phyloP scores from a whole-genome alignment of 2,797 vertebrate genomes.

The Centroberyx gerrardi region DNA sequence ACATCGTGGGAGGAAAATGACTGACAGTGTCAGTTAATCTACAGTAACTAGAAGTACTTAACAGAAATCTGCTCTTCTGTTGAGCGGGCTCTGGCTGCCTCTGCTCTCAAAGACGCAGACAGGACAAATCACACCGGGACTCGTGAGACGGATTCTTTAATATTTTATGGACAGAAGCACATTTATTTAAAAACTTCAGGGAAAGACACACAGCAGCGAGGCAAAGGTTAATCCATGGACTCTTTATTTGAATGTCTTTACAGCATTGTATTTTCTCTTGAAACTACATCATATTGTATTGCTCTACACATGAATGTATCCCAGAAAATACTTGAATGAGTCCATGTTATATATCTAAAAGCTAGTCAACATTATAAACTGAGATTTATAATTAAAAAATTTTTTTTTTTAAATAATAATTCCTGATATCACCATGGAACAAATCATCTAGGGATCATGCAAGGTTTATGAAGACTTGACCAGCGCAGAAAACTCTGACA shows the following conservation, averaged over 20 bases:
- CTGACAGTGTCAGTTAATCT: not conserved
- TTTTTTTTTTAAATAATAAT: no score
- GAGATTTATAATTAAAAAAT: no score
- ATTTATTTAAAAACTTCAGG: constrained; percentile 55
- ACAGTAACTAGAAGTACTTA: not conserved
- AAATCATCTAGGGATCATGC: not conserved
- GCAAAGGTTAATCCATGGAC: constrained; percentile 8
- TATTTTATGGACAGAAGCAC: constrained; percentile 6
- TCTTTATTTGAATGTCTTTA: constrained; percentile 22
- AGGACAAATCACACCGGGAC: constrained; percentile 10
- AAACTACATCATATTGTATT: constrained; percentile 11
- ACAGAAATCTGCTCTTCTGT: constrained; percentile 21
- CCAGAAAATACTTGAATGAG: not conserved
- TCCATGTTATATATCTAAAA: constrained; percentile 10
- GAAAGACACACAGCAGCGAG: constrained; percentile 40
- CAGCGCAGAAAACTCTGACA: constrained; percentile 81
- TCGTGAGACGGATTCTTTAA: not conserved
- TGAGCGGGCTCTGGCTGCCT: not conserved
- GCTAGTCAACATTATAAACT: constrained; percentile 26
- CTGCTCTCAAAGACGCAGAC: not conserved
- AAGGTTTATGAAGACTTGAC: constrained; percentile 77
- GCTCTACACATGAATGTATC: constrained; percentile 4
- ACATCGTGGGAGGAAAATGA: constrained; percentile 23
- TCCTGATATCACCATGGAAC: constrained; percentile 17
- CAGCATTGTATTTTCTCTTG: constrained; percentile 15